Percentiles rank a stretch among this genome's conserved stretches.
Evolutionary conservation across 2,113 vertebrate species (phyloP).

Genomic region (Tupaia chinensis): DNA sequence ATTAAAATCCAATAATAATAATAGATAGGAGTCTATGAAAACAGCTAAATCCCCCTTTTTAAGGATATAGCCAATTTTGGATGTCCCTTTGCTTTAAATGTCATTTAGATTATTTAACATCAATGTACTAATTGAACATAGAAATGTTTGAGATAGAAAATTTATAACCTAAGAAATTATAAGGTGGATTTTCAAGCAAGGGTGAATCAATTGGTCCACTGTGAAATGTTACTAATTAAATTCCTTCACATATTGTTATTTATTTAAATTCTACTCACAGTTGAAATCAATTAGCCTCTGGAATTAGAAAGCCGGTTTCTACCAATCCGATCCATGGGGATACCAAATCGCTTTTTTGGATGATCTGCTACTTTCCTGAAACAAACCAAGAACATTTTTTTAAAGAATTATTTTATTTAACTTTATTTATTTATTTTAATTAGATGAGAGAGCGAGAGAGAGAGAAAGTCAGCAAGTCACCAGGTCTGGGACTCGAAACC

Average conservation of each 20-base stretch:
- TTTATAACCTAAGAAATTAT: neutral
- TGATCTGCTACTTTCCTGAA: constrained; percentile 90
- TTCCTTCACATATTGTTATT: neutral
- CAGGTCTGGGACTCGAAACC: too few species aligned
- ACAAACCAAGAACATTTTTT: neutral
- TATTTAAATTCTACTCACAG: constrained; percentile 74
- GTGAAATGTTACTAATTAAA: neutral
- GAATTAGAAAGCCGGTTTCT: constrained; percentile 88
- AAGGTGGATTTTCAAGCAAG: neutral
- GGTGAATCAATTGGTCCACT: neutral
- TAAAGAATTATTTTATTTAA: too few species aligned
- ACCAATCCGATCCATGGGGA: constrained; percentile 94
- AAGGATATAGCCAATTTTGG: neutral
- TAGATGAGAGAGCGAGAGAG: too few species aligned
- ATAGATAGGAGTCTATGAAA: neutral
- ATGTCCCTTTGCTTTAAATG: neutral
- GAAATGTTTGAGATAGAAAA: neutral
- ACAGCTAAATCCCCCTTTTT: neutral
- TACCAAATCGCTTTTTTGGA: constrained; percentile 89
- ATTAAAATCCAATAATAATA: constrained; percentile 11
- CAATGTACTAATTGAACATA: neutral
- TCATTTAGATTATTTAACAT: neutral
- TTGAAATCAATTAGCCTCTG: constrained; percentile 88
- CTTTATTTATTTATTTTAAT: too few species aligned
- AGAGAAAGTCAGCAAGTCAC: too few species aligned